A percentile compares a stretch with the other conserved stretches of the same genome.
phyloP scores from a whole-genome alignment of 1,140 invertebrate genomes.

The Pantala flavescens region DNA sequence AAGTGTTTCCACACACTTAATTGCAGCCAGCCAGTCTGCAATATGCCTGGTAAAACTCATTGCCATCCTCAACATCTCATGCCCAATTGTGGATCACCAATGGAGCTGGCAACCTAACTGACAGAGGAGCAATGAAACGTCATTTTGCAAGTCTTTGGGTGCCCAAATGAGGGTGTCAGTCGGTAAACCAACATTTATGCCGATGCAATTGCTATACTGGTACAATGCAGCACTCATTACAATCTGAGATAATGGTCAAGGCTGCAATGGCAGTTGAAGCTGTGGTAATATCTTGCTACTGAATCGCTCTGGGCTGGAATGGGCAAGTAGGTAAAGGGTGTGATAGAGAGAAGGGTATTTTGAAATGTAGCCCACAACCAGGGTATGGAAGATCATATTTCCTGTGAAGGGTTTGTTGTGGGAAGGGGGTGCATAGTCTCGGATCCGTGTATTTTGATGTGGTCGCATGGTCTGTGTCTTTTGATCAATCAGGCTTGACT shows the following conservation, averaged over 20 bases:
- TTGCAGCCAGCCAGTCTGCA: neutral
- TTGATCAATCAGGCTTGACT: conserved; percentile 9
- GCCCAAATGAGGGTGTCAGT: neutral
- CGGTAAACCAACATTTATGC: neutral
- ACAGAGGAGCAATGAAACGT: neutral
- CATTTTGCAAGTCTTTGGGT: neutral
- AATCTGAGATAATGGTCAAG: neutral
- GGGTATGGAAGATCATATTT: neutral
- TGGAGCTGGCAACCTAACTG: neutral
- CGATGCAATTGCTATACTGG: too few species aligned
- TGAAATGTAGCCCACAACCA: neutral
- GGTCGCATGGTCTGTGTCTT: conserved; percentile 2
- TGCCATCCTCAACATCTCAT: neutral
- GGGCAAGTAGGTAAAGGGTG: neutral
- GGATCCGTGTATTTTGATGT: conserved; percentile 5
- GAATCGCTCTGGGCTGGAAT: neutral
- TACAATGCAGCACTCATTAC: neutral
- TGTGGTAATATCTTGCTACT: neutral
- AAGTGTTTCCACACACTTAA: neutral
- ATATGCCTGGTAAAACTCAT: neutral
- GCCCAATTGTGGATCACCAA: neutral
- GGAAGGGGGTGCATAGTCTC: neutral
- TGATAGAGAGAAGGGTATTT: neutral
- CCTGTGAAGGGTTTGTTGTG: neutral
- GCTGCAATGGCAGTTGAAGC: neutral